Conservation (phyloP, 2,797 vertebrate genomes). For the Luscinia megarhynchos region DNA sequence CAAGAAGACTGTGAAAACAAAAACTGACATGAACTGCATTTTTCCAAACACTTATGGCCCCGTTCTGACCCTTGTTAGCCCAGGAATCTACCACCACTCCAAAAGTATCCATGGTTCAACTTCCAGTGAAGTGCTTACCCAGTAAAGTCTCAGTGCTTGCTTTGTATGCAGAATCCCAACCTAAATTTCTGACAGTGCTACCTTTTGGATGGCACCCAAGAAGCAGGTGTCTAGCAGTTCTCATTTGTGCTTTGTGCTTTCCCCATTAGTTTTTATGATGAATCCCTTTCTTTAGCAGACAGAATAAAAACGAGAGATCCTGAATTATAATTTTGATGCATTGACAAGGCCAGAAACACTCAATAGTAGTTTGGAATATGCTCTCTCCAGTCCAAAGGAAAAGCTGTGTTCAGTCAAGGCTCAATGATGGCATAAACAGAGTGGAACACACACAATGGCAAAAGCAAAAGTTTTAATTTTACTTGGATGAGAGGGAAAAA, state of each 20-base stretch:
- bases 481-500: not conserved
- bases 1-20: not conserved
- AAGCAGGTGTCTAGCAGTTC: not conserved
- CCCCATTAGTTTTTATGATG: not conserved
- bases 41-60: not conserved
- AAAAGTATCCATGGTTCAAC: not conserved
- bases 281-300: not conserved
- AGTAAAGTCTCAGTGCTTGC: not conserved
- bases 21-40: not conserved
- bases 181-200: not conserved
- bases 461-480: not conserved
- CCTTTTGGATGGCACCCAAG: not conserved
- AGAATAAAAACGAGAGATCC: not conserved
- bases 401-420: not conserved
- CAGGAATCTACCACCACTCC: not conserved
- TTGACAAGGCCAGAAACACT: not conserved
- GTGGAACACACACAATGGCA: not conserved
- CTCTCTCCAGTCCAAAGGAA: not conserved
- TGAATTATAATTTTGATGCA: not conserved
- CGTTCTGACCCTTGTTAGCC: not conserved
- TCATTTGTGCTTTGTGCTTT: not conserved
- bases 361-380: not conserved
- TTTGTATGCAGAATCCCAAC: not conserved
- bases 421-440: not conserved
- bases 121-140: not conserved